Base-by-base conservation (phyloP, 1,140 invertebrate genomes). In the Cherax destructor region DNA sequence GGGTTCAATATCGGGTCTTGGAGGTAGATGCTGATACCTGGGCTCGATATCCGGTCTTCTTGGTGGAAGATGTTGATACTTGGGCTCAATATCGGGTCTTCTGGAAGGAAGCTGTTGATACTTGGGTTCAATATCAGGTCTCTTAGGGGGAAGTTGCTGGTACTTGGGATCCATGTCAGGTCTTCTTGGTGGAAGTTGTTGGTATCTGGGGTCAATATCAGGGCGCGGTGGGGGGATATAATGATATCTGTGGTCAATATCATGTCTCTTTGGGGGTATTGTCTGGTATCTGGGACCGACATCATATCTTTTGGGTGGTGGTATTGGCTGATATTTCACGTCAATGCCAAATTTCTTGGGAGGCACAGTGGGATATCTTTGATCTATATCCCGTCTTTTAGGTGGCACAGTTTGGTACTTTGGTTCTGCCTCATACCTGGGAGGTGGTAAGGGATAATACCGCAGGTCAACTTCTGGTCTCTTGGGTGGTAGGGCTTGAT, bases 371-470 rank as follows among this genome's bases (percentile, higher is more conserved):
- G 81, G 89, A 21, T 91, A 85, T 50, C 83, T 78, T 6, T 52
- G 72, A 3, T 89, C 87, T 80, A 83, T 72, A 7, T 89, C 87
- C n/a, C 80, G 65, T 72, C 87, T 83, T 80, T 83, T 83, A 13
- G 87, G 87, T 7, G 87, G 87, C 13, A 89, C 69, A 13, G 87
- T 89, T n/a, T 89, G 87, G 79, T 89, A 89, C 30, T 79, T 89
- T 10, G 87, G 69, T n/a, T 83, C 87, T 49, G 65, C 65, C 7
- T 89, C 87, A 30, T 83, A 89, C 65, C 69, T 81, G n/a, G 79
- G 87, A n/a, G 87, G 87, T 47, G 87, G 87, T 5, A 89, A 65
- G 21, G 87, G 87, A n/a, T 89, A 77, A 18, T 89, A 89, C 1
- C 80, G 21, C 3, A 77, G 61, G 47, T 89, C 87, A 59, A 74